Evolutionary conservation across 2,797 vertebrate species (phyloP), one percentile per base, ranked within the genome.

Genomic region (Gymnothorax reevesii): DNA sequence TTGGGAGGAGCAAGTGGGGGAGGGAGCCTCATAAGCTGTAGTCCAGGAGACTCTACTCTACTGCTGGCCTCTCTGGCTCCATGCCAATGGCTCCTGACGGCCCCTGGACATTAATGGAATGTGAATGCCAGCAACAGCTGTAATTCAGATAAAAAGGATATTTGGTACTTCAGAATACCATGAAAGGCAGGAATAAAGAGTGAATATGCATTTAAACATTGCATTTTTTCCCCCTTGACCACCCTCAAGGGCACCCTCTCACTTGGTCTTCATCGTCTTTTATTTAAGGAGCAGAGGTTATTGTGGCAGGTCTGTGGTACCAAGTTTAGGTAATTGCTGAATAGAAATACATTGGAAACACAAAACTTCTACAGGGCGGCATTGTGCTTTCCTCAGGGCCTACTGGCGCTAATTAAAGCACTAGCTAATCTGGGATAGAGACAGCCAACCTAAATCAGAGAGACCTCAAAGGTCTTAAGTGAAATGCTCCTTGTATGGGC

Each of bases 101-200:
- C 15, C 87, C 59, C 57, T 57, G 82, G 69, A 84, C 59, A 57
- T 42, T 73, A 71, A 80, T 60, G 49, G 66, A 69, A 89, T 85
- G 86, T 83, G 84, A 89, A 84, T 57, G n/a, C 86, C 73, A 82
- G 82, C 17, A 79, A 84, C 84, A 86, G 59, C 27, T 69, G 55
- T 71, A 80, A 87, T 87, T 69, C 27, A 75, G 60, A 22, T 52
- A 4, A 86, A 73, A 75, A 59, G 69, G 54, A 22, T 62, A 57
- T 83, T 33, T 25, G 27, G 71, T 42, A 13, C 82, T 77, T 42
- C 15, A 20, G 64, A 86, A 62, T 49, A 10, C 86, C 57, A 57
- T 17, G 57, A 42, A 49, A 52, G 15, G 33, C 25, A 15, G 20
- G 33, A 49, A 66, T 42, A 54, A 62, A 33, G 17, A 54, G 55